Conservation (phyloP, 2,797 vertebrate genomes). For the Vireo griseus region DNA sequence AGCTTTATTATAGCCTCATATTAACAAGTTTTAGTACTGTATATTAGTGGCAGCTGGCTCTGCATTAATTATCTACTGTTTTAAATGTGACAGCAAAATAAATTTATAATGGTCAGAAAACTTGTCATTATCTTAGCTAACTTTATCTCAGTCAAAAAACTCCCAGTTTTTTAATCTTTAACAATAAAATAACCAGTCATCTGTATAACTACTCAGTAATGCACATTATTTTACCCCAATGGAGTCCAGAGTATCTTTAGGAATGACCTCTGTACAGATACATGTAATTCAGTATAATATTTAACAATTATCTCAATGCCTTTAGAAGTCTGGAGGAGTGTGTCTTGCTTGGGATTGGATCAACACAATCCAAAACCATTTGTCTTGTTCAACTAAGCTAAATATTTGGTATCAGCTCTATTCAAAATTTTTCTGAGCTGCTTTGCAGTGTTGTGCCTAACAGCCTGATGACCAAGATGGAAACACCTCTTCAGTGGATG, state of each 20-base stretch:
- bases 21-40: conserved; percentile 40
- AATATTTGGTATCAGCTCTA: neutral
- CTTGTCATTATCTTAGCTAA: conserved; percentile 32
- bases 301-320: neutral
- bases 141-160: neutral
- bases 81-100: conserved; percentile 39
- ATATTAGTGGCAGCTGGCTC: conserved; percentile 50
- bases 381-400: neutral
- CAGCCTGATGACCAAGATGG: neutral
- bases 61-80: conserved; percentile 58
- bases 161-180: neutral
- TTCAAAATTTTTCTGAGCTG: neutral
- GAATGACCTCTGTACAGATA: neutral
- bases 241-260: neutral
- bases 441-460: neutral
- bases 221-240: neutral
- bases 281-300: neutral
- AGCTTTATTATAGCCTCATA: conserved; percentile 41
- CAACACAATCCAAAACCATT: neutral
- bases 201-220: neutral
- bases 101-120: conserved; percentile 53
- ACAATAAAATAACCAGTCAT: neutral
- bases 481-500: neutral
- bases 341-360: neutral
- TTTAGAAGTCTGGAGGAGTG: neutral